Evolutionary conservation across 2,113 vertebrate species (phyloP).

Genomic region (Oryzias celebensis): DNA sequence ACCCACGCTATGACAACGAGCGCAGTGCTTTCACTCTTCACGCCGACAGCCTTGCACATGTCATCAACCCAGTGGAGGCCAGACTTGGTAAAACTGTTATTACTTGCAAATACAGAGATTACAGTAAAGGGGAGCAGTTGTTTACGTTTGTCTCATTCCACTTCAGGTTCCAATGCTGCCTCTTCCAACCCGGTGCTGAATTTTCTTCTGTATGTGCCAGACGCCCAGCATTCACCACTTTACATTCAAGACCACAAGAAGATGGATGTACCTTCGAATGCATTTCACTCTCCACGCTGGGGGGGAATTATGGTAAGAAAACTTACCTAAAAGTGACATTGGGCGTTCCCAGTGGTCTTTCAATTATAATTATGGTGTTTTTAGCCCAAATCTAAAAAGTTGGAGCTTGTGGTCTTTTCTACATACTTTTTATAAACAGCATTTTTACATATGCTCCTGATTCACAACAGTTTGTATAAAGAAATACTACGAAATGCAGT

Average conservation of each 20-base stretch:
- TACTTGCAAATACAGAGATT: not conserved
- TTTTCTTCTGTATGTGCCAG: constrained; percentile 92
- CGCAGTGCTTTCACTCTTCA: constrained; percentile 84
- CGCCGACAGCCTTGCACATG: constrained; percentile 88
- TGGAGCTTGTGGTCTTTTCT: no score
- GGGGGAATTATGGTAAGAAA: constrained; percentile 92
- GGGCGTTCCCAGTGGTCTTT: no score
- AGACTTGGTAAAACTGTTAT: constrained; percentile 82
- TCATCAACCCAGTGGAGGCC: constrained; percentile 97
- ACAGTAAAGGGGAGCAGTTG: no score
- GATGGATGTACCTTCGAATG: constrained; percentile 82
- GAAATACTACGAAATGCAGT: no score
- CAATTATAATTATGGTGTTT: no score
- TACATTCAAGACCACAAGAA: constrained; percentile 88
- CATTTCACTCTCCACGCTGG: constrained; percentile 97
- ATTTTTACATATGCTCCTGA: no score
- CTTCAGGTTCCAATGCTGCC: constrained; percentile 88
- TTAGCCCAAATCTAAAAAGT: no score
- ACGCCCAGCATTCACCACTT: constrained; percentile 87
- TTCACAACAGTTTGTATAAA: no score
- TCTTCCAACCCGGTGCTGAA: constrained; percentile 93
- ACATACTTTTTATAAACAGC: no score
- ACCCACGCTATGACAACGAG: constrained; percentile 85
- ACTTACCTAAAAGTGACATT: not conserved
- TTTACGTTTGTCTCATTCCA: not conserved